Base-by-base conservation (phyloP, 2,113 vertebrate species). In the Turdus rufiventris region DNA sequence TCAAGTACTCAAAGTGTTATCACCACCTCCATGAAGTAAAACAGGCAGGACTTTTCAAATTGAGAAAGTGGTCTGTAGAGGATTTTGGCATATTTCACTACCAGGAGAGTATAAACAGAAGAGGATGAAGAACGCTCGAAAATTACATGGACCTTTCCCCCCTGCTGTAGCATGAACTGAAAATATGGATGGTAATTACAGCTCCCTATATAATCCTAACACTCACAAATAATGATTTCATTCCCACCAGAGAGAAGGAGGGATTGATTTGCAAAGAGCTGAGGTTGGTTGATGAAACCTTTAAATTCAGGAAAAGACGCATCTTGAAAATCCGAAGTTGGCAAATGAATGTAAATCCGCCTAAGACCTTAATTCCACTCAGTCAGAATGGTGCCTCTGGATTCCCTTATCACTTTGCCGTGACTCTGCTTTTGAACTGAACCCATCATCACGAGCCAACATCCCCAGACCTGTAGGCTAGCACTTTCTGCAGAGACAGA, bases 341-440 rank as follows among this genome's bases (percentile, higher is more conserved):
- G 82, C 38, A 88, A 80, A 94, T 70, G 33, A 90, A 93, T 86
- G 79, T 67, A 96, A 96, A 95, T 90, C 92, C 83, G 36, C 68
- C 51, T 86, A 90, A 93, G 54, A 70, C 50, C 58, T 73, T 74
- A 88, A 88, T 94, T 94, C 82, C 63, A 19, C 56, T 73, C 57
- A 43, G 19, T 38, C 6, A 7, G 81, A 94, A 85, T 20, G 26
- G 54, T 31, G 62, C 33, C 60, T 73, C 71, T 73, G 33, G 71
- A 58, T 85, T 90, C 47, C 38, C 26, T 73, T 34, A 45, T 58
- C 73, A 54, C 29, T 83, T 85, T 21, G 33, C 47, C 7, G n/a
- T 1, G 3, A 72, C 28, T 62, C 45, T 68, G 71, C 53, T 91
- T 77, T 75, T 68, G 43, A 87, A 45, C 28, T 9, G 58, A 93